Percentiles rank a stretch among this genome's conserved stretches.
Conservation (phyloP, 1,140 invertebrate genomes). For the Drosophila auraria region DNA sequence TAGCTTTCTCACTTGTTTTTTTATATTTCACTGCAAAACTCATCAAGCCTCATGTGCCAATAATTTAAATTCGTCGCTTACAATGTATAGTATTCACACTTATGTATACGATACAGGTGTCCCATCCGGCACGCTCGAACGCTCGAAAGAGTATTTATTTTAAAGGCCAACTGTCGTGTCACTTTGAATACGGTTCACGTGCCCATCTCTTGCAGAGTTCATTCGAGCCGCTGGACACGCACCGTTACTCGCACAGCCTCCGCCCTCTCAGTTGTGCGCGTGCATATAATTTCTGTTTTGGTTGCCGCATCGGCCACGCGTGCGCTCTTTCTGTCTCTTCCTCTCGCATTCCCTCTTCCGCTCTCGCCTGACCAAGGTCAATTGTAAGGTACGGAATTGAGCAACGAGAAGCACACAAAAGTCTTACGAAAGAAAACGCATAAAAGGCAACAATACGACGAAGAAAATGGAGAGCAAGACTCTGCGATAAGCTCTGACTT, state of each 20-base stretch:
- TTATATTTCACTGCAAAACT: too few species aligned
- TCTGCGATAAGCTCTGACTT: constrained; percentile 34
- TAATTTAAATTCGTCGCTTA: too few species aligned
- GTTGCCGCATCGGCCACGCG: constrained; percentile 29
- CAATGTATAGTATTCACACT: too few species aligned
- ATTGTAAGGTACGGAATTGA: constrained; percentile 42
- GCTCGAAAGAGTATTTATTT: too few species aligned
- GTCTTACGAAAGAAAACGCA: constrained; percentile 47
- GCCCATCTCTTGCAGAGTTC: neutral
- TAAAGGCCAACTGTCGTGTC: neutral
- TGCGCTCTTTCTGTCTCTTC: constrained; percentile 15
- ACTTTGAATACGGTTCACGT: too few species aligned
- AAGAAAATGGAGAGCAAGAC: constrained; percentile 14
- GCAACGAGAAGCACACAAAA: constrained; percentile 19
- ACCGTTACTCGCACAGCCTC: constrained; percentile 18
- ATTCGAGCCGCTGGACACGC: constrained; percentile 19
- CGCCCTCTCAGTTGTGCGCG: constrained; percentile 13
- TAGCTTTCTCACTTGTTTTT: too few species aligned
- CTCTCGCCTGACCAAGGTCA: constrained; percentile 49
- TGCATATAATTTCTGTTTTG: constrained; percentile 30
- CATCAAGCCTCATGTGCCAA: too few species aligned
- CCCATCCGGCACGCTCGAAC: too few species aligned
- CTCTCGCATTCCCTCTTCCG: neutral
- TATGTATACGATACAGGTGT: too few species aligned
- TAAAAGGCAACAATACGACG: constrained; percentile 28